Conservation (phyloP, 1,140 invertebrate genomes). For the Sitophilus oryzae region DNA sequence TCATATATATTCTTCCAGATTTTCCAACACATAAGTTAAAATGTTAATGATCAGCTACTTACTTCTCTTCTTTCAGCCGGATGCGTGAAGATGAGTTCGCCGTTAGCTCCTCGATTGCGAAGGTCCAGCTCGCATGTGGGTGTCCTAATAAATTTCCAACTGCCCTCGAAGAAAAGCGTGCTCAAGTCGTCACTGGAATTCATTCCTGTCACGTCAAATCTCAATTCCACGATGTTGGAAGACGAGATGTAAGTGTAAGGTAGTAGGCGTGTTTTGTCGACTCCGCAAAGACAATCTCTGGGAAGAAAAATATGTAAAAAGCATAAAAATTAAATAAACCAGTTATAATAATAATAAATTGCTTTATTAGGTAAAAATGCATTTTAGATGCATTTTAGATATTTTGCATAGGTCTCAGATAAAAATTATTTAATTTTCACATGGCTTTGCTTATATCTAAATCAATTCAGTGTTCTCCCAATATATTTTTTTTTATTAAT, state of each 20-base stretch:
- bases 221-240: conserved; percentile 70
- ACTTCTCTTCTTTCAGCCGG: conserved; percentile 59
- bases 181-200: conserved; percentile 75
- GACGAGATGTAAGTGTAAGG: conserved; percentile 73
- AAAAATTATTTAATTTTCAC: too few relatives aligned
- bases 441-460: too few relatives aligned
- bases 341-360: too few relatives aligned
- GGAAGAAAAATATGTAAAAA: too few relatives aligned
- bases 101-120: conserved; percentile 65
- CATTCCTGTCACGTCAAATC: conserved; percentile 76
- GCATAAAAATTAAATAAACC: too few relatives aligned
- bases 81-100: conserved; percentile 61
- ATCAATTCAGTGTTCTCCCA: too few relatives aligned
- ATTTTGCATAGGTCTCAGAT: too few relatives aligned
- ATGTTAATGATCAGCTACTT: conserved; percentile 34
- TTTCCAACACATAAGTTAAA: not conserved
- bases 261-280: conserved; percentile 46
- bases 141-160: conserved; percentile 72
- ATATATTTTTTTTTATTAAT: too few relatives aligned
- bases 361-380: too few relatives aligned
- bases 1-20: too few relatives aligned
- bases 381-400: too few relatives aligned
- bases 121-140: conserved; percentile 59
- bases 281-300: conserved; percentile 66
- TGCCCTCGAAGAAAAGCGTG: conserved; percentile 76